Evolutionary conservation across 2,797 vertebrate species (phyloP).

Genomic region (Sternarchorhynchus goeldii): DNA sequence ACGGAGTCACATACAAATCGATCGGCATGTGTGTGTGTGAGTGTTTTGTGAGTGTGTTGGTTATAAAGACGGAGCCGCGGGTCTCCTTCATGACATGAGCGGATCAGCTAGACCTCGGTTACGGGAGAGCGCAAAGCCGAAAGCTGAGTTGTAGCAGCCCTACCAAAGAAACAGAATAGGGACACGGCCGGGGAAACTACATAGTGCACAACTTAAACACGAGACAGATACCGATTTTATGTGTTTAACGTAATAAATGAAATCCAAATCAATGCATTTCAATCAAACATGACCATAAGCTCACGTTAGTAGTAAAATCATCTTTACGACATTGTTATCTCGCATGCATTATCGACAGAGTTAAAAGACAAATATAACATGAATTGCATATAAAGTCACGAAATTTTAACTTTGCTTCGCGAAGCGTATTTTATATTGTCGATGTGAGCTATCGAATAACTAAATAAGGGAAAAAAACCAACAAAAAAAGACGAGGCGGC

Average conservation of each 20-base stretch:
- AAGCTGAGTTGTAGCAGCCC: constrained; percentile 58
- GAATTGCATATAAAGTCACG: constrained; percentile 3
- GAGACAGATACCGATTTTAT: constrained; percentile 56
- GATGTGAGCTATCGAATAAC: background rate
- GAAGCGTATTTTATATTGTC: background rate
- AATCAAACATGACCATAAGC: background rate
- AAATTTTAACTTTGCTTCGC: constrained; percentile 20
- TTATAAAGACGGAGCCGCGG: constrained; percentile 73
- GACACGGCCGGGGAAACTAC: constrained; percentile 10
- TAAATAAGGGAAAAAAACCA: constrained; percentile 9
- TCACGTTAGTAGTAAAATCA: too few relatives aligned
- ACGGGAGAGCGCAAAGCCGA: constrained; percentile 63
- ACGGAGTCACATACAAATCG: constrained; percentile 80
- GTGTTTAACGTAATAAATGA: constrained; percentile 40
- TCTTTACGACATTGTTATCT: background rate
- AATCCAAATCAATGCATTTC: background rate
- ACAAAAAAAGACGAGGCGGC: constrained; percentile 37
- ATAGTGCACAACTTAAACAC: constrained; percentile 49
- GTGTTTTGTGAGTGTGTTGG: constrained; percentile 55
- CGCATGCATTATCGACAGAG: background rate
- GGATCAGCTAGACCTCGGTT: constrained; percentile 69
- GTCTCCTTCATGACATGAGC: constrained; percentile 77
- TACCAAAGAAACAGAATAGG: constrained; percentile 45
- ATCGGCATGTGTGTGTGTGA: constrained; percentile 68
- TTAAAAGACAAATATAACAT: constrained; percentile 1